phyloP scores from a whole-genome alignment of 2,113 vertebrate genomes.

The Boleophthalmus pectinirostris region DNA sequence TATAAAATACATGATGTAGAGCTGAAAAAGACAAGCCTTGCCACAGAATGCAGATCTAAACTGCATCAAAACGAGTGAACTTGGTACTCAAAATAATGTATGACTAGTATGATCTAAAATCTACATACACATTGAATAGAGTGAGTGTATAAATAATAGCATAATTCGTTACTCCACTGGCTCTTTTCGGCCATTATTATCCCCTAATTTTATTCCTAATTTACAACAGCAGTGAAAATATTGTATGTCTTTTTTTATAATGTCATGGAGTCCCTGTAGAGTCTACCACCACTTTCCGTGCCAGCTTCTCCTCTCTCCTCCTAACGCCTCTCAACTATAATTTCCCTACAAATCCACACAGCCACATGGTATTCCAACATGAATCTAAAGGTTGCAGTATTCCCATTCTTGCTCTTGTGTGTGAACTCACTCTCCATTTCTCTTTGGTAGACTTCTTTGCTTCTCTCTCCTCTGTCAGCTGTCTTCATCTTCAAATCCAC shows the following conservation, averaged over 20 bases:
- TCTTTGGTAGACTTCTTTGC: not conserved
- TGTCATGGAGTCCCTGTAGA: conserved; percentile 15
- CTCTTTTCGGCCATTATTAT: not conserved
- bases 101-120: not conserved
- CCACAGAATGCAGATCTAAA: not conserved
- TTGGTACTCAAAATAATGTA: not conserved
- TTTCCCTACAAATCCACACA: conserved; percentile 14
- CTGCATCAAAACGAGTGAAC: conserved; percentile 9
- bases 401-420: conserved; percentile 11
- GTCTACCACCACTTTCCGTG: not conserved
- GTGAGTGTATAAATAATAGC: not conserved
- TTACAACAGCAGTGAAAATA: not conserved
- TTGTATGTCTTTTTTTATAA: conserved; percentile 2
- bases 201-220: not conserved
- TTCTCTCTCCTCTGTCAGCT: not conserved
- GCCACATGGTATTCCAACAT: not conserved
- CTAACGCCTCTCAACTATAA: conserved; percentile 10
- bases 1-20: not conserved
- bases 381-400: conserved; percentile 14
- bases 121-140: not conserved
- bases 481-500: conserved; percentile 35
- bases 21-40: conserved; percentile 3
- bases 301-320: conserved; percentile 18
- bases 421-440: conserved; percentile 11
- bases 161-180: not conserved